Evolutionary conservation across 2,113 vertebrate species (phyloP).

Genomic region (Rhinoderma darwinii): DNA sequence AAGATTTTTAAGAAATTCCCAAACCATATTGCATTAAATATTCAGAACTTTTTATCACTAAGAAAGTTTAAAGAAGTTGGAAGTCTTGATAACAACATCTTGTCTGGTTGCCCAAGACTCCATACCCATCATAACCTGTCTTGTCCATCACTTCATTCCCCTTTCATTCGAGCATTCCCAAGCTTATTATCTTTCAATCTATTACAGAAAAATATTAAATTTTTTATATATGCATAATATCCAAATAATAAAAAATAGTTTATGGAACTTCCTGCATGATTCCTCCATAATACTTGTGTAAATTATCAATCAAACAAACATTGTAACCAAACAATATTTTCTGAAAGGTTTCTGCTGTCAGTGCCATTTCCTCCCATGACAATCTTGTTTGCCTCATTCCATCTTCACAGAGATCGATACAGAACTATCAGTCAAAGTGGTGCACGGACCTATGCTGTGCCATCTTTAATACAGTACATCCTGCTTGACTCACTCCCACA

Average conservation of each 20-base stretch:
- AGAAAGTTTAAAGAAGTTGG: neutral
- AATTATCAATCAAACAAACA: constrained; percentile 1
- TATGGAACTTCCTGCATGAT: neutral
- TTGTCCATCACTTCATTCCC: neutral
- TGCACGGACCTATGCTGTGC: constrained; percentile 45
- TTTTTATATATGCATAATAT: neutral
- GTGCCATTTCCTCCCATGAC: neutral
- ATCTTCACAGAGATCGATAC: constrained; percentile 43
- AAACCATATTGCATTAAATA: neutral
- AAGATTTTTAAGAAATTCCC: neutral
- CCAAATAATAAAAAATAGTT: neutral
- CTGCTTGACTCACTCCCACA: constrained; percentile 40
- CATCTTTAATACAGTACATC: constrained; percentile 57
- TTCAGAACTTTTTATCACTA: neutral
- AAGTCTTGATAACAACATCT: neutral
- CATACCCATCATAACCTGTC: neutral
- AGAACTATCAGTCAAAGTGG: constrained; percentile 34
- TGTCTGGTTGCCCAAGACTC: neutral
- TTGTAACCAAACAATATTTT: constrained; percentile 12
- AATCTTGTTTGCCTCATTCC: constrained; percentile 35
- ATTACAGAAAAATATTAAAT: neutral
- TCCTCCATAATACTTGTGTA: neutral
- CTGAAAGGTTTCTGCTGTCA: neutral
- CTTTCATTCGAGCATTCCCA: neutral
- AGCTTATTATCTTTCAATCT: neutral